Percentiles rank a stretch among this genome's conserved stretches.
These are phyloP conservation scores for Sphaerophoria rueppellii DNA, from an alignment of 2,888 invertebrate species.

Conservation along the genomic window DNA sequence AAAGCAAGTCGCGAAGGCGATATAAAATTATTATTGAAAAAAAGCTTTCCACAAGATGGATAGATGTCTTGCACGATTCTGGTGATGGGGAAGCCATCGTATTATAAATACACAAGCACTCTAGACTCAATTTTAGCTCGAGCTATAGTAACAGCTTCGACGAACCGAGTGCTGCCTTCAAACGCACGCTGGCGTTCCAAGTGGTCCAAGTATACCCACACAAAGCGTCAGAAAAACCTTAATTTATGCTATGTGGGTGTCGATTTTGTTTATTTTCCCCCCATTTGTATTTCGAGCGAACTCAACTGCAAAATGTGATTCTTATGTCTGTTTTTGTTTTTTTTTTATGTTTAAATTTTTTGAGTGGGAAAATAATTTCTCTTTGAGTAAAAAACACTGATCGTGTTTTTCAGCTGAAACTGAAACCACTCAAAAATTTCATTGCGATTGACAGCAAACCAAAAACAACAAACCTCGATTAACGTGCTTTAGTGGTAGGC, in stretches of 20 bases:
- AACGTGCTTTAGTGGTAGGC: slow-evolving; percentile 29
- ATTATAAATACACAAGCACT: slow-evolving; percentile 9
- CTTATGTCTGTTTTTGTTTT: not conserved
- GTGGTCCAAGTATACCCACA: slow-evolving; percentile 68
- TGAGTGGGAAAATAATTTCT: slow-evolving; percentile 59
- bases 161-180: slow-evolving; percentile 42
- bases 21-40: slow-evolving; percentile 48
- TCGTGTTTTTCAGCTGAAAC: slow-evolving; percentile 7
- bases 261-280: slow-evolving; percentile 58
- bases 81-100: slow-evolving; percentile 52
- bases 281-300: slow-evolving; percentile 49
- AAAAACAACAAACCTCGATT: slow-evolving; percentile 41
- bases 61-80: slow-evolving; percentile 52
- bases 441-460: slow-evolving; percentile 12
- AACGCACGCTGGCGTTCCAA: slow-evolving; percentile 63
- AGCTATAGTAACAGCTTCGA: slow-evolving; percentile 21
- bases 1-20: slow-evolving; percentile 51
- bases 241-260: slow-evolving; percentile 72
- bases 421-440: slow-evolving; percentile 54
- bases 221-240: slow-evolving; percentile 62
- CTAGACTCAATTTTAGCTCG: not conserved
- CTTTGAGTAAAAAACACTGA: slow-evolving; percentile 54
- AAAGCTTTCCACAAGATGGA: slow-evolving; percentile 64
- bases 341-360: not conserved
- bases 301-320: slow-evolving; percentile 35